Evolutionary conservation across 1,140 invertebrate genomes (phyloP).

Genomic region (Cylas formicarius): DNA sequence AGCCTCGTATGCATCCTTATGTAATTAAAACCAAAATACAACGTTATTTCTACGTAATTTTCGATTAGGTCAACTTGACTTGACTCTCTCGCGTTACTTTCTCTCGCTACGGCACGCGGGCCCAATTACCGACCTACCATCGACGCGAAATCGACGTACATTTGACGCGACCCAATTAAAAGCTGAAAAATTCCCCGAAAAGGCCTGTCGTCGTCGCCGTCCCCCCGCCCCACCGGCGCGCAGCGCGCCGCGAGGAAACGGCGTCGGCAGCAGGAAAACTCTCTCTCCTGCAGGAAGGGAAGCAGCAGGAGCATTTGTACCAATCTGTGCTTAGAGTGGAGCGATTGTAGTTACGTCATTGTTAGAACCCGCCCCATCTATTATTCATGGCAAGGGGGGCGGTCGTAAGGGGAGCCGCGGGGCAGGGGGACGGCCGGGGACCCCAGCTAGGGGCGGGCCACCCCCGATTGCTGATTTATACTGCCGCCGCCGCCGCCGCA

Average conservation of each 20-base stretch:
- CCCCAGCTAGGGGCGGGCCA: slow-evolving; percentile 17
- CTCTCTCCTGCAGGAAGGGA: slow-evolving; percentile 16
- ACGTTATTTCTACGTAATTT: too few species aligned
- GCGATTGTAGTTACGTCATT: slow-evolving; percentile 45
- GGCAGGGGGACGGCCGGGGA: slow-evolving; percentile 5
- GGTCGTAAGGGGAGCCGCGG: slow-evolving; percentile 9
- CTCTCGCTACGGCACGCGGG: neutral
- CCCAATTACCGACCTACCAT: too few species aligned
- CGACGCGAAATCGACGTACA: too few species aligned
- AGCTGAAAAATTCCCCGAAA: neutral
- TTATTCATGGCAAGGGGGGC: slow-evolving; percentile 39
- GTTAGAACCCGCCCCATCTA: slow-evolving; percentile 44
- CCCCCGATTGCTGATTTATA: too few species aligned
- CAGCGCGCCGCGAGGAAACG: neutral
- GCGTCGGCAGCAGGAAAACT: slow-evolving; percentile 17
- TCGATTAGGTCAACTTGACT: slow-evolving; percentile 5
- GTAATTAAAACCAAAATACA: too few species aligned
- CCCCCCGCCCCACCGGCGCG: neutral
- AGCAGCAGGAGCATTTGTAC: slow-evolving; percentile 31
- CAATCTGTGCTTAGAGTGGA: slow-evolving; percentile 41
- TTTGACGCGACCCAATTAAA: too few species aligned
- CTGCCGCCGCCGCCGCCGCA: too few species aligned
- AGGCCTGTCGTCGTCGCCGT: neutral
- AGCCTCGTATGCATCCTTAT: too few species aligned
- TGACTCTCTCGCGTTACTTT: slow-evolving; percentile 2